Base-by-base conservation (phyloP, 2,113 vertebrate species). In the Entomyzon cyanotis region DNA sequence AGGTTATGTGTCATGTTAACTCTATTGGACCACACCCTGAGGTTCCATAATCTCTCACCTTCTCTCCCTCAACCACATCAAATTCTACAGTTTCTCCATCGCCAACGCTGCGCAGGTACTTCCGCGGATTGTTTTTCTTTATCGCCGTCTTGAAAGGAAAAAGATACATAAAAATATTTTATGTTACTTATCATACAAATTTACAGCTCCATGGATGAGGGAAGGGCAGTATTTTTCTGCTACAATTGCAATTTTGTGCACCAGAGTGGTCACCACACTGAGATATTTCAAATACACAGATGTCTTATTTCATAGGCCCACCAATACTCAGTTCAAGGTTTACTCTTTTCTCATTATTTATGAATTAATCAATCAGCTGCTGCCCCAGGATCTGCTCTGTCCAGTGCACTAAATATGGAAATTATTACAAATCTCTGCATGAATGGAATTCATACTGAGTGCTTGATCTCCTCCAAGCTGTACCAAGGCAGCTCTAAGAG, bases 71-170 rank as follows among this genome's bases (percentile, higher is more conserved):
- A 2, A 99, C 99, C 73, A 99, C 99, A 37, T 99, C 99, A 94
- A 99, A 99, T 96, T 99, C 99, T 10, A 99, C 99, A 18, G 98
- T 98, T 82, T 99, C 99, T 80, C 99, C 99, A 56, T 99, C 99
- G 3, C 99, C 99, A 50, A 99, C 99, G 11, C 99, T 99, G 85
- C 99, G 99, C 86, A 99, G 98, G 59, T 99, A 99, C 74, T 99
- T 99, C 92, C 99, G 98, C 39, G 99, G 99, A 86, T 99, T 99
- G 94, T 99, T 99, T 94, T 99, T 99, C 97, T 99, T 99, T 96
- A 99, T 99, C 1, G 99, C 99, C 0, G 99, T 99, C 99, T 99
- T 87, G 46, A 71, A 67, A 95, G 20, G 50, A 77, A 93, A 56
- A 44, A 74, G 27, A 90, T 5, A 62, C 9, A 90, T 8, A n/a